Evolutionary conservation across 2,797 vertebrate genomes (phyloP), one percentile per base, ranked within the genome.

Genomic region (Pangasius krempfi): DNA sequence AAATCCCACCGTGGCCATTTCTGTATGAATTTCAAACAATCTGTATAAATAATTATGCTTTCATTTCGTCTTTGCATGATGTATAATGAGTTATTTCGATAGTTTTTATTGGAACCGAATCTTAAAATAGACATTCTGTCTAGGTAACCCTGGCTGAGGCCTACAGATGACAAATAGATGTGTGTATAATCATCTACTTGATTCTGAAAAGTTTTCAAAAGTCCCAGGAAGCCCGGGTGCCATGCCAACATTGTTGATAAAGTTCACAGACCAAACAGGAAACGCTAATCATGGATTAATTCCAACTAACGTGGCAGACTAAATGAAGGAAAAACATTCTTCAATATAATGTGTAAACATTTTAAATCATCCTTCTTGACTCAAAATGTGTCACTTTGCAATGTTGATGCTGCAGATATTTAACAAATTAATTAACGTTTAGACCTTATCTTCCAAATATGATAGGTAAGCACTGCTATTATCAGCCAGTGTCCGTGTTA

Each of bases 401-500:
- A 40, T 33, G 60, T 14, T 54, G 60, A 33, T 83, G 5, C 12
- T 52, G 54, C 14, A 30, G 50, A 68, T 72, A 8, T 73, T 80
- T 52, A 54, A 47, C 6, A 25, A 37, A 25, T 14, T 14, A 76
- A 73, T 86, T 60, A 1, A 27, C 22, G 25, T 56, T 54, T 20
- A 8, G 10, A 52, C 33, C 54, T 86, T 81, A 54, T 54, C 66
- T 52, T 47, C 30, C 20, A 88, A 82, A 79, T 58, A 64, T 25
- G 18, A 18, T 58, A 66, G 44, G 40, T 85, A 73, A 83, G 79
- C 78, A 70, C 54, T 7, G 7, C 37, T n/a, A 58, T 47, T 76
- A 84, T 90, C 87, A 88, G n/a, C 10, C 50, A 52, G 52, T 50
- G 12, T 27, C 22, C 52, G 60, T 66, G 37, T 64, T 50, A 88